phyloP scores from a whole-genome alignment of 2,888 invertebrate species.

The Tenthredo amoena region DNA sequence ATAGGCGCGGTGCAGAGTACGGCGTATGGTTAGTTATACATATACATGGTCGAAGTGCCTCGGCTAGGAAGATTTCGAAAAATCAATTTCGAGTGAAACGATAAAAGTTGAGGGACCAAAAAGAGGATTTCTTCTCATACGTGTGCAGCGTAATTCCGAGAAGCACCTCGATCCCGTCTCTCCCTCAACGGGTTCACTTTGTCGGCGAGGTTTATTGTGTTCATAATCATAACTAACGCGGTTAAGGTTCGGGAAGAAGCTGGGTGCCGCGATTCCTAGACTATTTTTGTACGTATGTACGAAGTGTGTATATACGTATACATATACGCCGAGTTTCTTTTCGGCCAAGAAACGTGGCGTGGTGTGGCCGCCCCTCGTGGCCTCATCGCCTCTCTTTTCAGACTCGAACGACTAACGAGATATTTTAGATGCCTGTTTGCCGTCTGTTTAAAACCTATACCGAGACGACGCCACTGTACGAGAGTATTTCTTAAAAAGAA shows the following conservation, averaged over 20 bases:
- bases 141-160: slow-evolving; percentile 55
- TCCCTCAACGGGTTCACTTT: slow-evolving; percentile 61
- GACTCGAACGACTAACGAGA: slow-evolving; percentile 55
- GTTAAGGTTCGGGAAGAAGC: slow-evolving; percentile 1
- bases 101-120: slow-evolving; percentile 55
- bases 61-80: background rate
- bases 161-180: slow-evolving; percentile 57
- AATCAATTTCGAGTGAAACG: slow-evolving; percentile 62
- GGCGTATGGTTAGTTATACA: too few relatives aligned
- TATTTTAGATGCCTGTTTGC: slow-evolving; percentile 55
- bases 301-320: background rate
- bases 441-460: background rate
- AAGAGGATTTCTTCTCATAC: background rate
- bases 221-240: slow-evolving; percentile 47
- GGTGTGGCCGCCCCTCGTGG: background rate
- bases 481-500: slow-evolving; percentile 44
- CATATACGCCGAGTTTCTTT: slow-evolving; percentile 44
- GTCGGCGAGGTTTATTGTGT: slow-evolving; percentile 62
- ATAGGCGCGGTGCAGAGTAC: background rate
- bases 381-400: background rate
- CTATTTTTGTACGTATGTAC: slow-evolving; percentile 59
- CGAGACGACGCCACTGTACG: background rate
- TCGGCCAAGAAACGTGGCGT: slow-evolving; percentile 12
- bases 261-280: slow-evolving; percentile 51
- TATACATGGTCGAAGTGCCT: background rate